Evolutionary conservation across 2,797 vertebrate species (phyloP).

Genomic region (Nasua narica): DNA sequence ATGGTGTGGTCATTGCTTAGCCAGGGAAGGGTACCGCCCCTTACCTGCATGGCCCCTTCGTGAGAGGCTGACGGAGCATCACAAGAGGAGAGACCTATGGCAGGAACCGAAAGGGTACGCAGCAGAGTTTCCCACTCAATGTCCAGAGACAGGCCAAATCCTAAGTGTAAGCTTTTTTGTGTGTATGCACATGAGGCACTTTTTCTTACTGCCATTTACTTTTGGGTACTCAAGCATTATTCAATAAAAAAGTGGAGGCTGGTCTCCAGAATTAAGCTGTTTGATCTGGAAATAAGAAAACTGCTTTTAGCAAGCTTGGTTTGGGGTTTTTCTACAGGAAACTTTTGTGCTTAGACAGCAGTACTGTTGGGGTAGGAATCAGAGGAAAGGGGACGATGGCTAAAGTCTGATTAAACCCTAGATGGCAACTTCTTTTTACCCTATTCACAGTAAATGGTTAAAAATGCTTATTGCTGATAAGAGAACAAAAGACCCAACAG

Average conservation of each 20-base stretch:
- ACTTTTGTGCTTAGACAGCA: not conserved
- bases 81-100: not conserved
- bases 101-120: not conserved
- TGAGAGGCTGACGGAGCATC: not conserved
- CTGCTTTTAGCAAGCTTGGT: not conserved
- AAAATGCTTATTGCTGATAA: not conserved
- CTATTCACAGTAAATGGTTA: not conserved
- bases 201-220: not conserved
- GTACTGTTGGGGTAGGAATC: not conserved
- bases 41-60: not conserved
- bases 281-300: not conserved
- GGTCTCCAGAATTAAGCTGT: not conserved
- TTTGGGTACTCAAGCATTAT: not conserved
- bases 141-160: not conserved
- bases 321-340: not conserved
- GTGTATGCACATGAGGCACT: not conserved
- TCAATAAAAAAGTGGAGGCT: not conserved
- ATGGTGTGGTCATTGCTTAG: not conserved
- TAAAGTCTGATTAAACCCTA: not conserved
- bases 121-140: not conserved
- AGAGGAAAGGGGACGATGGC: not conserved
- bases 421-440: not conserved
- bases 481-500: not conserved
- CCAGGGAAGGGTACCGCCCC: not conserved
- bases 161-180: not conserved